phyloP scores from a whole-genome alignment of 2,797 vertebrate genomes.

The Calcarius lapponicus region DNA sequence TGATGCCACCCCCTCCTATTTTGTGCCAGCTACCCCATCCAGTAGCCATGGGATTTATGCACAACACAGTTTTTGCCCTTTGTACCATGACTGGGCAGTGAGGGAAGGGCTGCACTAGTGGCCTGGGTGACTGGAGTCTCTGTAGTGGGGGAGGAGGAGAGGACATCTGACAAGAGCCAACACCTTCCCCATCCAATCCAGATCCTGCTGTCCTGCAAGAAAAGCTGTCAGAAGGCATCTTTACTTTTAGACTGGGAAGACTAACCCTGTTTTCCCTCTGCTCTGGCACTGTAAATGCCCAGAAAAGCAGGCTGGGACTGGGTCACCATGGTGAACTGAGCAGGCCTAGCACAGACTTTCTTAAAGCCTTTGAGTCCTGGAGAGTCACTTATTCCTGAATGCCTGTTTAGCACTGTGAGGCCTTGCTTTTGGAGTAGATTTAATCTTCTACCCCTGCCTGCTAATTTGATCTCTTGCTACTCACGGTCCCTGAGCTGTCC shows the following conservation, averaged over 20 bases:
- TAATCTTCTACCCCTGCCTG: not conserved
- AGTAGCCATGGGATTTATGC: not conserved
- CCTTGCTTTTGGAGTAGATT: not conserved
- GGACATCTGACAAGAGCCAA: not conserved
- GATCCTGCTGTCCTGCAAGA: not conserved
- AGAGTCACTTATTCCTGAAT: not conserved
- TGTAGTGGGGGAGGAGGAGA: not conserved
- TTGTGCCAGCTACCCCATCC: not conserved
- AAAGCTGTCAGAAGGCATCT: not conserved
- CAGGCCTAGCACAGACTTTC: not conserved
- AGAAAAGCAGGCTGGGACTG: not conserved
- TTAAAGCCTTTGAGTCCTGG: not conserved
- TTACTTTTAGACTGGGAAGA: not conserved
- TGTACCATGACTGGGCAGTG: accelerated
- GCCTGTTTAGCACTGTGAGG: not conserved
- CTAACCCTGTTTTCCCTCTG: not conserved
- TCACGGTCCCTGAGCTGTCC: not conserved
- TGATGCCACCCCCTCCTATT: accelerated
- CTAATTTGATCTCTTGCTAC: not conserved
- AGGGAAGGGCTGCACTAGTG: not conserved
- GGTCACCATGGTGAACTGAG: not conserved
- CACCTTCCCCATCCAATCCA: not conserved
- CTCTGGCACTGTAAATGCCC: not conserved
- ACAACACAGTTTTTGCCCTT: not conserved
- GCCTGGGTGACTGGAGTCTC: not conserved